Evolutionary conservation across 2,888 invertebrate species (phyloP), one percentile per base, ranked within the genome.

Genomic region (Ypsolopha sequella): DNA sequence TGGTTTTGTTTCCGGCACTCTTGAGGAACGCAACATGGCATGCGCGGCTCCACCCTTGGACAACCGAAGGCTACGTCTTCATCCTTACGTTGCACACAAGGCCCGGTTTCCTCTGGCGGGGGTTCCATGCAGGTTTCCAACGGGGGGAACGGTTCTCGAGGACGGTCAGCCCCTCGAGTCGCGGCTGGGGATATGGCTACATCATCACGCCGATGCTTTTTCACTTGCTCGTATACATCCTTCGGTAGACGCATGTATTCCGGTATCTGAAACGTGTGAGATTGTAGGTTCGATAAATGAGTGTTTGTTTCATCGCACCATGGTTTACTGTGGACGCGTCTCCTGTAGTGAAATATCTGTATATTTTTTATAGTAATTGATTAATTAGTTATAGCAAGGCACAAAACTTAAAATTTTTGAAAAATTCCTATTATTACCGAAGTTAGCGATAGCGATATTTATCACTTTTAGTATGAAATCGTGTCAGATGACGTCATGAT

Each of bases 51-150:
- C 0, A 73, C 70, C 45, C 68, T 80, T 0, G 76, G 75, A 52
- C 85, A 85, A 0, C 75, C 65, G 60, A 86, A 86, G 6, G 76
- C 63, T 0, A 86, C 85, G 53, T 85, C 82, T 58, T 86, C 84
- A n/a, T 67, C 63, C 48, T 68, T 66, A 35, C 13, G 59, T 0
- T 60, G 62, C 2, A 68, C 67, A 55, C 82, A 82, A 0, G 76
- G 76, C 0, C 66, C 70, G 0, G 56, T 54, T 3, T 51, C 54
- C 41, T 71, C 65, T 0, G 67, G 61, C 1, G 72, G 69, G 0
- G 76, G 66, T 14, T 66, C 55, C 7, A 68, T 24, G 52, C 84
- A 84, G 1, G 58, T 53, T 3, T 62, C 68, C 11, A 77, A 65
- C 0, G 66, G 39, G 0, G 76, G 75, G 2, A 58, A 53, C 0